A percentile compares a stretch with the other conserved stretches of the same genome.
Conservation (phyloP, 1,140 invertebrate species). For the Bombus balteatus region DNA sequence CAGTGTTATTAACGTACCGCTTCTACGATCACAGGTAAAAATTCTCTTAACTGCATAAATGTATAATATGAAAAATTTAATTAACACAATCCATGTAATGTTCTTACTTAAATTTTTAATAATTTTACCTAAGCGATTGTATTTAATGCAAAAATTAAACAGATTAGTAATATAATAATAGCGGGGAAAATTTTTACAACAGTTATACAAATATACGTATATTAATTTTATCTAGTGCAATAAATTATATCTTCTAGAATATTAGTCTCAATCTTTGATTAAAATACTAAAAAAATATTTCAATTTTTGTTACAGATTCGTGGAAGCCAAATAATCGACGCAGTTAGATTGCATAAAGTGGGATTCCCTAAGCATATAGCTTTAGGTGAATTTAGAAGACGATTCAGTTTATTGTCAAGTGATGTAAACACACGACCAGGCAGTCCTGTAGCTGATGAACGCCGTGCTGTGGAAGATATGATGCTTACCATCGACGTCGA, state of each 20-base stretch:
- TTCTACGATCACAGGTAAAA: conserved; percentile 91
- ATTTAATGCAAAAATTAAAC: not conserved
- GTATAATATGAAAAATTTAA: too few species aligned
- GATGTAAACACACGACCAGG: conserved; percentile 82
- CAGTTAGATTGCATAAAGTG: conserved; percentile 94
- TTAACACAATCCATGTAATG: too few species aligned
- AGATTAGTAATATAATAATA: not conserved
- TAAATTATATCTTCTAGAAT: not conserved
- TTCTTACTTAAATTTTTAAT: not conserved
- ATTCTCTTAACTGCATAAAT: conserved; percentile 13
- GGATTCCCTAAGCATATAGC: conserved; percentile 96
- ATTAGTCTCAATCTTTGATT: not conserved
- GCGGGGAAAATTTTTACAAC: too few species aligned
- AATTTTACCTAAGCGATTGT: not conserved
- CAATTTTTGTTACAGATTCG: conserved; percentile 87
- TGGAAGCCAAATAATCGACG: conserved; percentile 94
- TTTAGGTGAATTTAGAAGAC: conserved; percentile 93
- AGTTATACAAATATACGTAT: too few species aligned
- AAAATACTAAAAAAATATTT: not conserved
- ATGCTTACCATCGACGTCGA: conserved; percentile 93
- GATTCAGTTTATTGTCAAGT: conserved; percentile 89
- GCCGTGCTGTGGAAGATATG: conserved; percentile 90
- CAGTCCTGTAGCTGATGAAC: conserved; percentile 85
- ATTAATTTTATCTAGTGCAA: not conserved
- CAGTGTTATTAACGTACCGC: conserved; percentile 92